These are phyloP conservation scores for Platichthys stellatus DNA, from an alignment of 2,113 vertebrate species.

Conservation along the genomic window DNA sequence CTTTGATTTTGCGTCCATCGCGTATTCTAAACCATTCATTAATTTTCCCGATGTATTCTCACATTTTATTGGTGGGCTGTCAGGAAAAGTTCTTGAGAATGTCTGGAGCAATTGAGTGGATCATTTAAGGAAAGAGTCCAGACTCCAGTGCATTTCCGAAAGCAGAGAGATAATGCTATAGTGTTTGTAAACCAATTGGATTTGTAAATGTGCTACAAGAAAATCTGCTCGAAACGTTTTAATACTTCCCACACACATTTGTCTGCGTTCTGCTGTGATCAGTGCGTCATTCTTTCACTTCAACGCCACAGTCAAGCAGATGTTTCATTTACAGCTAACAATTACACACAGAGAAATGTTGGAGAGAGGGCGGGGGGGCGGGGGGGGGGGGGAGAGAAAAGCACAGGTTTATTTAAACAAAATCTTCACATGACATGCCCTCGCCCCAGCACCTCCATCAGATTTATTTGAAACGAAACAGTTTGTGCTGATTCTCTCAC, in stretches of 20 bases:
- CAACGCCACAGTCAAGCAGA: constrained; percentile 63
- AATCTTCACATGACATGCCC: constrained; percentile 64
- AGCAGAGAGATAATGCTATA: not conserved
- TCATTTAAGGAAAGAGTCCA: too few relatives aligned
- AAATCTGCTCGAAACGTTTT: constrained; percentile 35
- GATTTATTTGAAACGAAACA: constrained; percentile 79
- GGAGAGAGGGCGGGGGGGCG: not conserved
- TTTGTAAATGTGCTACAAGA: constrained; percentile 29
- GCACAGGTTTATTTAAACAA: constrained; percentile 75
- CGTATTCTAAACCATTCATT: too few relatives aligned
- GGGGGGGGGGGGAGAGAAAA: not conserved
- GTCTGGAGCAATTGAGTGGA: too few relatives aligned
- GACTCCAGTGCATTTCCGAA: too few relatives aligned
- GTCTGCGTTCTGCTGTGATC: constrained; percentile 53
- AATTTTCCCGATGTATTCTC: too few relatives aligned
- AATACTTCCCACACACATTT: not conserved
- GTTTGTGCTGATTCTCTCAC: constrained; percentile 80
- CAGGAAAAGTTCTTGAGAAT: too few relatives aligned
- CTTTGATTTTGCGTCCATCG: too few relatives aligned
- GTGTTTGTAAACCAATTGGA: constrained; percentile 16
- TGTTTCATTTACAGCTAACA: constrained; percentile 75
- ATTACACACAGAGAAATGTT: constrained; percentile 55
- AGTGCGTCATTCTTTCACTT: constrained; percentile 49
- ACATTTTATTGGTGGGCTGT: too few relatives aligned
- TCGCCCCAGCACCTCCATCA: constrained; percentile 52